Base-by-base conservation (phyloP, 2,888 invertebrate genomes). In the Caenorhabditis japonica region DNA sequence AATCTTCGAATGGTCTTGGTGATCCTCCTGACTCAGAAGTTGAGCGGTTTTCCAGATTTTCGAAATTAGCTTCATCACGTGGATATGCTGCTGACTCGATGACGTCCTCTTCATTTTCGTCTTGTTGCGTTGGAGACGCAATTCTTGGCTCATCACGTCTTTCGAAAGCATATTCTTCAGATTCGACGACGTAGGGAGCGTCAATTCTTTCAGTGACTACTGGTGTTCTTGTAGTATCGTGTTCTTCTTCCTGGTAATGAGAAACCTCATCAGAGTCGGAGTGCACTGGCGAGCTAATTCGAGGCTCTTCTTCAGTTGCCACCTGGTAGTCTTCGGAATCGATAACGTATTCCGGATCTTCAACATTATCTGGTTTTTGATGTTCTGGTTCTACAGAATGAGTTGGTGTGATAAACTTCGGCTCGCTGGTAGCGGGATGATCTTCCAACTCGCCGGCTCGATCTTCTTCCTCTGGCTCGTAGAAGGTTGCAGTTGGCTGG, bases 241-340 rank as follows among this genome's bases (percentile, higher is more conserved):
- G 51, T 34, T 59, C 58, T 25, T 47, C 59, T 12, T 23, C n/a
- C 15, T 44, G 21, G 12, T 8, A 2, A 30, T 41, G 13, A 5
- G 39, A n/a, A 25, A 36, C 25, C 5, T 51, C 51, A 7, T 21
- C 56, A 43, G 56, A 44, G 23, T 66, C 66, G 3, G 66, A 66
- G 12, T 41, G 56, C 25, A 56, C 66, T 33, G 66, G 66, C 19
- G 66, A 66, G 25, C 51, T 66, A 43, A 56, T 51, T 4, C 66
- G 41, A 25, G 13, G 66, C 23, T 69, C 59, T 38, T 68, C 34
- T 3, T 43, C 38, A 15, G 21, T 39, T 3, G 68, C 15, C 10
- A 25, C 25, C 7, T 55, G 51, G 33, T 69, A 69, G 8, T 73
- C 70, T 13, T 46, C 43, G 13, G 73, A 66, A 19, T 71, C 74